Conservation (phyloP, 2,888 invertebrate species). For the Exephanes ischioxanthus region DNA sequence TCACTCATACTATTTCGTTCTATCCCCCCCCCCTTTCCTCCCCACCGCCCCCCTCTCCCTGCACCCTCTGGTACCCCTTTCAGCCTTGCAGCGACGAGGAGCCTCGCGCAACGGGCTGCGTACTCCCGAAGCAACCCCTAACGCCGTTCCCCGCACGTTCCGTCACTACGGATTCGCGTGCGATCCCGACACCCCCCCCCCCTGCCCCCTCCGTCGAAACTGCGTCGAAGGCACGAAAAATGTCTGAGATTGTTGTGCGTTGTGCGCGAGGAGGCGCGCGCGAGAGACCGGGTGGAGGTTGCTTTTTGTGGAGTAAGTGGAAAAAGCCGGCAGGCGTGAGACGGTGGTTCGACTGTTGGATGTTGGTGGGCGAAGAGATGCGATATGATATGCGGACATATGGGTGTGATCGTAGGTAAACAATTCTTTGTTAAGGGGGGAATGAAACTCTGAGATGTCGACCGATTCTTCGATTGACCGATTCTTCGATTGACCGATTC, state of each 20-base stretch:
- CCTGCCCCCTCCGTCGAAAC: not conserved
- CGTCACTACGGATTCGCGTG: slow-evolving; percentile 64
- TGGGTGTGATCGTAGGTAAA: too few species aligned
- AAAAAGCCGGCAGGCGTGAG: not conserved
- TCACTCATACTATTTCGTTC: slow-evolving; percentile 47
- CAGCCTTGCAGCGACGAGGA: slow-evolving; percentile 62
- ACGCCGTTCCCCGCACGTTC: slow-evolving; percentile 76
- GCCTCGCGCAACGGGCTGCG: slow-evolving; percentile 41
- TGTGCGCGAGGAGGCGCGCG: slow-evolving; percentile 74
- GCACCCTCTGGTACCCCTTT: slow-evolving; percentile 57
- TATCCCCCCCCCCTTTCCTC: slow-evolving; percentile 40
- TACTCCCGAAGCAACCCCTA: slow-evolving; percentile 45
- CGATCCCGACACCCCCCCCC: not conserved
- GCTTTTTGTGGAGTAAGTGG: not conserved
- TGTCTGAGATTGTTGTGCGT: slow-evolving; percentile 77
- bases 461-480: too few species aligned
- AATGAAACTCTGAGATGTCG: too few species aligned
- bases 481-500: too few species aligned
- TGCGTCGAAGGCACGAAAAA: slow-evolving; percentile 75
- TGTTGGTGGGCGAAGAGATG: too few species aligned
- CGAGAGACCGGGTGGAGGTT: not conserved
- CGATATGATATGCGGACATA: too few species aligned
- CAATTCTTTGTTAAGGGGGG: too few species aligned
- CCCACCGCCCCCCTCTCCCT: slow-evolving; percentile 44
- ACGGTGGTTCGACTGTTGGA: too few species aligned